Evolutionary conservation across 2,888 invertebrate species (phyloP).

Genomic region (Bombyx huttoni): DNA sequence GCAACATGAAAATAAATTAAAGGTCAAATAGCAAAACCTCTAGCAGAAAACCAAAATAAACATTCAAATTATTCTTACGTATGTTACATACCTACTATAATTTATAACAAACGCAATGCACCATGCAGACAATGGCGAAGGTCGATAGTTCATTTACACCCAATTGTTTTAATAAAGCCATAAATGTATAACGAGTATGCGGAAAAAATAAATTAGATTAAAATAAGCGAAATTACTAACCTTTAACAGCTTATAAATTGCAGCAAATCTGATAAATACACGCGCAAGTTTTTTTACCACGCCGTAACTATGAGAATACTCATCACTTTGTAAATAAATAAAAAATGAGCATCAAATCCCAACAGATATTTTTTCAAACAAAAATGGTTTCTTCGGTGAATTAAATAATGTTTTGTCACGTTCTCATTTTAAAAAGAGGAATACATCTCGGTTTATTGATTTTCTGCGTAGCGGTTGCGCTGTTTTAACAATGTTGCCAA

Average conservation of each 20-base stretch:
- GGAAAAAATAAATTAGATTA: conserved; percentile 6
- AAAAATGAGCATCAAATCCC: conserved; percentile 70
- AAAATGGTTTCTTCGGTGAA: conserved; percentile 61
- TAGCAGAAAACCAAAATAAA: not conserved
- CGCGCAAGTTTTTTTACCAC: conserved; percentile 67
- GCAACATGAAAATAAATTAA: too few species aligned
- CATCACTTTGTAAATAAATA: conserved; percentile 72
- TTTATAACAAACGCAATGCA: conserved; percentile 64
- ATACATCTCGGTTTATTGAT: conserved; percentile 67
- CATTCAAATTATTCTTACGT: not conserved
- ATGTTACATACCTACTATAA: conserved; percentile 22
- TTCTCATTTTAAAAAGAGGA: conserved; percentile 71
- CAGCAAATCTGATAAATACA: conserved; percentile 55
- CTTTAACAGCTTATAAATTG: conserved; percentile 55
- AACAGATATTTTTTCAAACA: conserved; percentile 61
- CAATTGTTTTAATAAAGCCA: conserved; percentile 18
- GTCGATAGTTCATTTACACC: conserved; percentile 51
- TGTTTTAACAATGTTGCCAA: conserved; percentile 5
- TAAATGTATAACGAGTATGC: conserved; percentile 1
- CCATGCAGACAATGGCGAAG: conserved; percentile 72
- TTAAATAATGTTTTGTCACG: conserved; percentile 65
- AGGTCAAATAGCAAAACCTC: too few species aligned
- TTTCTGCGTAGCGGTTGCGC: conserved; percentile 47
- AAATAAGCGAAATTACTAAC: conserved; percentile 39
- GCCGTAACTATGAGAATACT: conserved; percentile 69